Percentiles rank a stretch among this genome's conserved stretches.
phyloP scores from a whole-genome alignment of 1,140 invertebrate species.

The Zeugodacus cucurbitae region DNA sequence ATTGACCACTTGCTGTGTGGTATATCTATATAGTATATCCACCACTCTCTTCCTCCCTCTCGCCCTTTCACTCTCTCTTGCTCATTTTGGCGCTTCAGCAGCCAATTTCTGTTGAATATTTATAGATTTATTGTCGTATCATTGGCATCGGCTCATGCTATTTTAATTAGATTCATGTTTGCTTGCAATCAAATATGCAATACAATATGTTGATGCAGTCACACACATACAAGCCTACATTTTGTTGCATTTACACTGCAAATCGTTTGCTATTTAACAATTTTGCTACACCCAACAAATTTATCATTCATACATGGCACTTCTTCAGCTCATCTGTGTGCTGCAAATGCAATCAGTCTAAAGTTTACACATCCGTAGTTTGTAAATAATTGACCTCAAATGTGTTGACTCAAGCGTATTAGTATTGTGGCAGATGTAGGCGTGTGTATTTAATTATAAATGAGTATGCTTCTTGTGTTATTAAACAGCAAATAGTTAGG shows the following conservation, averaged over 20 bases:
- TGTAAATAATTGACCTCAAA: conserved; percentile 32
- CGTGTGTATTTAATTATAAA: not conserved
- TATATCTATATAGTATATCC: not conserved
- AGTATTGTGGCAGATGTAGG: not conserved
- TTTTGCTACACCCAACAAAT: not conserved
- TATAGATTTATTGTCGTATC: not conserved
- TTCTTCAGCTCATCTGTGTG: not conserved
- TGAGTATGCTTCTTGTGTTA: not conserved
- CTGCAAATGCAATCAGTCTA: not conserved
- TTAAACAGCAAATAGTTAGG: not conserved
- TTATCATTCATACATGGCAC: not conserved
- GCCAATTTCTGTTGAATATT: not conserved
- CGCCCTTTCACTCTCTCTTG: not conserved
- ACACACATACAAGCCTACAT: not conserved
- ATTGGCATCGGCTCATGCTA: not conserved
- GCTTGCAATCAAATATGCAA: conserved; percentile 29
- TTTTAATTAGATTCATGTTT: conserved; percentile 32
- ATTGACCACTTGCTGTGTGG: not conserved
- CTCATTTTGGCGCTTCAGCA: not conserved
- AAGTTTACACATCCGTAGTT: not conserved
- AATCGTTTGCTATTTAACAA: not conserved
- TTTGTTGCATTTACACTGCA: not conserved
- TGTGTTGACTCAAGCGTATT: conserved; percentile 6
- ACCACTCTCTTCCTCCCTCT: not conserved
- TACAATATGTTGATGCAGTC: conserved; percentile 3